Conservation (phyloP, 2,113 vertebrate species). For the Pogonocichla stellata region DNA sequence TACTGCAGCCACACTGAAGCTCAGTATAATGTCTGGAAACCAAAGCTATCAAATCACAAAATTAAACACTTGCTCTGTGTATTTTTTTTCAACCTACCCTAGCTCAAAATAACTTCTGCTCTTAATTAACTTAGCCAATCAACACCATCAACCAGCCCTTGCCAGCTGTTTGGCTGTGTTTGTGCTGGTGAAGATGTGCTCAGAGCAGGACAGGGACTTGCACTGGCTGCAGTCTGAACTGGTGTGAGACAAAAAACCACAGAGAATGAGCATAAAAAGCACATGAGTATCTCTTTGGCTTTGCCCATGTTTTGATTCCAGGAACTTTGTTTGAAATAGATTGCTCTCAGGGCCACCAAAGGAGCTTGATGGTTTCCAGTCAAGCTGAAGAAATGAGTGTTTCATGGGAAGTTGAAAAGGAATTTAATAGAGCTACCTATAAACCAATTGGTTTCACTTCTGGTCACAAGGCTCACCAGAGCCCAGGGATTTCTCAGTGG, state of each 20-base stretch:
- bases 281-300: not conserved
- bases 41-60: not conserved
- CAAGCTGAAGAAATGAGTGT: not conserved
- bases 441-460: not conserved
- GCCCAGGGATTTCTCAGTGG: conserved; percentile 7
- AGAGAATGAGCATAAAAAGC: not conserved
- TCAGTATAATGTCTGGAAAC: not conserved
- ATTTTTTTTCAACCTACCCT: not conserved
- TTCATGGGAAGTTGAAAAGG: not conserved
- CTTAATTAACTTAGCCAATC: not conserved
- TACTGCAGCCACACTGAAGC: not conserved
- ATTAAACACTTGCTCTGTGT: not conserved
- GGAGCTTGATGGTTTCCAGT: conserved; percentile 14
- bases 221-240: not conserved
- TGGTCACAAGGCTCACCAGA: not conserved
- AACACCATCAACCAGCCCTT: not conserved
- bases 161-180: not conserved
- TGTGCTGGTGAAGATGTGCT: not conserved
- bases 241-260: not conserved
- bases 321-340: not conserved
- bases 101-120: not conserved
- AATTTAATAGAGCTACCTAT: not conserved
- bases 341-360: not conserved
- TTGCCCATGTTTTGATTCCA: conserved; percentile 4
- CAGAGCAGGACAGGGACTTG: not conserved